phyloP scores from a whole-genome alignment of 2,888 invertebrate species.

The Uropetala carovei region DNA sequence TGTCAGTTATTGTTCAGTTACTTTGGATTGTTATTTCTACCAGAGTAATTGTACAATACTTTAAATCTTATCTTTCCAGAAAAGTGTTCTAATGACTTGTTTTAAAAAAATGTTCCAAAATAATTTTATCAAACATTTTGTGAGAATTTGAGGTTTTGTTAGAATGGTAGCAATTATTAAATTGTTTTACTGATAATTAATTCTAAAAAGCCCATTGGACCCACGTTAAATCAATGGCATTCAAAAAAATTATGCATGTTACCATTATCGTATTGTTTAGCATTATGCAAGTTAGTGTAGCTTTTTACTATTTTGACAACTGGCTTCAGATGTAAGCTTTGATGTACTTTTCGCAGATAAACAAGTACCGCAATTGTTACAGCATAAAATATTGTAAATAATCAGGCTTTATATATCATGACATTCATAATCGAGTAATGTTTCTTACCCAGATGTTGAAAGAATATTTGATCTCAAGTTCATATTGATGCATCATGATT shows the following conservation, averaged over 20 bases:
- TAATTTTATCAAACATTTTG: not conserved
- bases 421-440: not conserved
- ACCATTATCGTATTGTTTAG: constrained; percentile 9
- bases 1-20: constrained; percentile 4
- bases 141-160: not conserved
- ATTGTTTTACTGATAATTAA: not conserved
- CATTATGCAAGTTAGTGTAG: constrained; percentile 30
- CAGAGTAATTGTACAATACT: not conserved
- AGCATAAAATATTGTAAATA: not conserved
- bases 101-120: not conserved
- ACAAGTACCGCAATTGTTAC: too few relatives aligned
- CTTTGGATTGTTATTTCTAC: not conserved
- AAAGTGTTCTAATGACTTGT: not conserved
- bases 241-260: not conserved
- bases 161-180: not conserved
- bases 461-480: not conserved
- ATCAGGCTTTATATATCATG: not conserved
- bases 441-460: not conserved
- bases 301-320: not conserved
- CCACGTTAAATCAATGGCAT: too few relatives aligned
- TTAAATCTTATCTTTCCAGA: not conserved
- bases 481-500: not conserved
- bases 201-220: not conserved
- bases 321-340: too few relatives aligned
- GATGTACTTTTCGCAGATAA: too few relatives aligned